Evolutionary conservation across 2,113 vertebrate genomes (phyloP), one percentile per base, ranked within the genome.

Genomic region (Engraulis encrasicolus): DNA sequence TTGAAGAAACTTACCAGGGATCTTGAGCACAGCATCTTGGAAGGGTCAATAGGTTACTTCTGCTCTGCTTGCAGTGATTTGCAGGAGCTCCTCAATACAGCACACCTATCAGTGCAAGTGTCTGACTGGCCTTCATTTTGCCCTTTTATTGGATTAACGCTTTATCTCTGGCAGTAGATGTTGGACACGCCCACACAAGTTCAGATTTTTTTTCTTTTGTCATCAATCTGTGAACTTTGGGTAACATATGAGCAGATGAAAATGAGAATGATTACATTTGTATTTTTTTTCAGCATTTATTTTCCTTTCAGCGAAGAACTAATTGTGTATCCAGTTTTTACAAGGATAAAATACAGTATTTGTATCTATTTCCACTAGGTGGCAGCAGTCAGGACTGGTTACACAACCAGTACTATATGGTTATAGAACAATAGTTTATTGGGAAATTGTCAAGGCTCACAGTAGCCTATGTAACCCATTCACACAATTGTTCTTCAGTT

Each of bases 1-100:
- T 74, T 6, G 27, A 74, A 9, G 14, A 74, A 27, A 74, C 66
- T 74, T 74, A 74, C 66, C 66, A 74, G 66, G 66, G 66, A 74
- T 74, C 14, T 45, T 45, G 66, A 31, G 23, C 23, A 66, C 23
- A 66, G 58, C 58, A 66, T 66, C 7, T 66, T 27, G 17, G 66
- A 36, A 66, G 5, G 27, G 11, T 31, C 6, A 5, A 45, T 5
- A 45, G 4, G 9, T 45, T 45, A 2, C 27, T 12, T 74, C 58
- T 66, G 58, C 23, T 74, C 66, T 74, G 11, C 12, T 12, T 74
- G 15, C 15, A 11, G n/a, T 23, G 15, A 0, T 66, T 9, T 66
- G 58, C 31, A 17, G 58, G n/a, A 11, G n/a, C 58, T 34, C 23
- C 17, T 74, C 27, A 74, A 27, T 31, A 34, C 27, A 36, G 66